Base-by-base conservation (phyloP, 2,888 invertebrate genomes). In the Hanleya hanleyi region DNA sequence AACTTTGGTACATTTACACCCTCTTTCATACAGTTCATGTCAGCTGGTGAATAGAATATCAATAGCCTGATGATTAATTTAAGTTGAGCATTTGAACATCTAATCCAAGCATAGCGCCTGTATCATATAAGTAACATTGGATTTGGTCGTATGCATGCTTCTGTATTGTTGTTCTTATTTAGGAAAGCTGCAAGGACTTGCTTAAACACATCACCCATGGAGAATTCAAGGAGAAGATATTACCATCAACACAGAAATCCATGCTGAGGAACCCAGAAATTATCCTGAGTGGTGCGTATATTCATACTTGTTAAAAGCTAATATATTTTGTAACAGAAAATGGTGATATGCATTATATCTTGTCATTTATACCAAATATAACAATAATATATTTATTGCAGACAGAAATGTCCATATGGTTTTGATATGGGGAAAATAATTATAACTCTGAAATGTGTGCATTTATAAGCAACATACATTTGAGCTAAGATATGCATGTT, bases 261-360 rank as follows among this genome's bases (percentile, higher is more conserved):
- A 95, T 98, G 94, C 92, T 99, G 36, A 92, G 99, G 67, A 97
- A 96, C 91, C 98, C 99, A 0, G 99, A 99, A 92, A 94, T 96
- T 69, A 95, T 96, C 77, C 92, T 97, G 35, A 81, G 86, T 79
- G 87, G 91, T 91, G 77, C 61, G 82, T 78, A 62, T n/a, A 22
- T 51, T 51, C 18, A 41, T 7, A 41, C 7, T 41, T 41, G 18
- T 7, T 18, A 41, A 12, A 41, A 41, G 18, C 41, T 12, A 7
- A 18, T 41, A 41, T 12, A 41, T 12, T 41, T 41, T 41, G 41
- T 41, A 18, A 7, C 9, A 12, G 7, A 18, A 41, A 41, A 41
- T 18, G 7, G 7, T 41, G 18, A 12, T 41, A 41, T 12, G 41
- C 18, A 12, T 73, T 36, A 47, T n/a, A 15, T 29, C 5, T 38